A percentile compares a stretch with the other conserved stretches of the same genome.
These are phyloP conservation scores for Pollenia labialis DNA, from an alignment of 2,888 invertebrate genomes.

Conservation along the genomic window DNA sequence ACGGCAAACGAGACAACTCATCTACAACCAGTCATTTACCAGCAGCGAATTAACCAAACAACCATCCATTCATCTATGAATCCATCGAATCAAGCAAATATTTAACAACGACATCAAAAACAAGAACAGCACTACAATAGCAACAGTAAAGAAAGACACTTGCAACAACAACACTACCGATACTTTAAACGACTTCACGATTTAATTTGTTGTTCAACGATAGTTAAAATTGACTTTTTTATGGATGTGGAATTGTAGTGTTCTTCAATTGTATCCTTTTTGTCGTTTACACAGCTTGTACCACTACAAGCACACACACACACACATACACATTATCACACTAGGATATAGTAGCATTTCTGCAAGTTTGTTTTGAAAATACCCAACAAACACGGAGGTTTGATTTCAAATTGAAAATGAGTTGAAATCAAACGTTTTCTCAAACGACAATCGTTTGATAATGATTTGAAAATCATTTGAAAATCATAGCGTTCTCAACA, in stretches of 20 bases:
- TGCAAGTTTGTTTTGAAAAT: constrained; percentile 15
- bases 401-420: too few relatives aligned
- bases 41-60: constrained; percentile 45
- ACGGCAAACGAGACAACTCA: constrained; percentile 9
- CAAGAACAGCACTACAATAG: neutral
- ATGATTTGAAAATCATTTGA: too few relatives aligned
- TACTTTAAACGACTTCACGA: constrained; percentile 44
- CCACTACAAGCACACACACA: neutral
- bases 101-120: neutral
- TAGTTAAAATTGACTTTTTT: constrained; percentile 65
- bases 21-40: constrained; percentile 4
- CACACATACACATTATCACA: neutral
- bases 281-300: neutral
- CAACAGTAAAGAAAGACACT: constrained; percentile 13
- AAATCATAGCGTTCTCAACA: too few relatives aligned
- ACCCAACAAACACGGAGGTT: too few relatives aligned
- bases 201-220: constrained; percentile 67
- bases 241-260: constrained; percentile 29
- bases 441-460: too few relatives aligned
- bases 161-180: constrained; percentile 25
- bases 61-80: constrained; percentile 38
- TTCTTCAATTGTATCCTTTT: constrained; percentile 36
- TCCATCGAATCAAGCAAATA: constrained; percentile 41
- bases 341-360: neutral
- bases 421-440: too few relatives aligned